Evolutionary conservation across 2,888 invertebrate species (phyloP).

Genomic region (Meloe dianella): DNA sequence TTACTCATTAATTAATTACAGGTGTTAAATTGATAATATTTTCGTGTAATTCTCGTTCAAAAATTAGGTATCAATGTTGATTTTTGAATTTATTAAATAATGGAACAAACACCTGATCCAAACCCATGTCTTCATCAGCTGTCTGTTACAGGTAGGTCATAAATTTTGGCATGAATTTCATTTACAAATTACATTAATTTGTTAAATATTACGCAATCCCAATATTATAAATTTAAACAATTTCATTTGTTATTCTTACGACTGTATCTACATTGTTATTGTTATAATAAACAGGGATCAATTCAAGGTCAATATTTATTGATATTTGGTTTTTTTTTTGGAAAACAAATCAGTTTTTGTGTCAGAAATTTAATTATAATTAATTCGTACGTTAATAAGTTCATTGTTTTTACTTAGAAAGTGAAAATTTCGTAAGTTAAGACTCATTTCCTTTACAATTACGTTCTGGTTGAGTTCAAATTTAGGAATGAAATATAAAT

Average conservation of each 20-base stretch:
- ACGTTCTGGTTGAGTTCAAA: conserved; percentile 13
- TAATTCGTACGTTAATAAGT: background rate
- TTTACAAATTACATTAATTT: background rate
- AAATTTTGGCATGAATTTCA: conserved; percentile 7
- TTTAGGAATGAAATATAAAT: background rate
- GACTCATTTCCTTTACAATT: conserved; percentile 11
- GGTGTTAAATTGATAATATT: background rate
- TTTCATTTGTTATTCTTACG: background rate
- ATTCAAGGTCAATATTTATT: conserved; percentile 1
- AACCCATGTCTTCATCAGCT: conserved; percentile 69
- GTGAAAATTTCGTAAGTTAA: conserved; percentile 16
- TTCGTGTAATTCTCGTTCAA: conserved; percentile 7
- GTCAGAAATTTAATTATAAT: background rate
- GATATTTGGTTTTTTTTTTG: background rate
- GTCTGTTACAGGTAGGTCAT: conserved; percentile 69
- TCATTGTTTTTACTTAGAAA: conserved; percentile 19
- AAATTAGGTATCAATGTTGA: conserved; percentile 22
- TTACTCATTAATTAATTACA: background rate
- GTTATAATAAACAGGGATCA: background rate
- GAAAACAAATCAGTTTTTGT: background rate
- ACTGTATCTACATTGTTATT: background rate
- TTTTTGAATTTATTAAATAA: conserved; percentile 28
- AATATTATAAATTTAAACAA: conserved; percentile 2
- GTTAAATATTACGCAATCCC: background rate
- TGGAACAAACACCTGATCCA: conserved; percentile 51